Percentiles rank a stretch among this genome's conserved stretches.
These are phyloP conservation scores for Zophobas atratus DNA, from an alignment of 1,140 invertebrate genomes.

Conservation along the genomic window DNA sequence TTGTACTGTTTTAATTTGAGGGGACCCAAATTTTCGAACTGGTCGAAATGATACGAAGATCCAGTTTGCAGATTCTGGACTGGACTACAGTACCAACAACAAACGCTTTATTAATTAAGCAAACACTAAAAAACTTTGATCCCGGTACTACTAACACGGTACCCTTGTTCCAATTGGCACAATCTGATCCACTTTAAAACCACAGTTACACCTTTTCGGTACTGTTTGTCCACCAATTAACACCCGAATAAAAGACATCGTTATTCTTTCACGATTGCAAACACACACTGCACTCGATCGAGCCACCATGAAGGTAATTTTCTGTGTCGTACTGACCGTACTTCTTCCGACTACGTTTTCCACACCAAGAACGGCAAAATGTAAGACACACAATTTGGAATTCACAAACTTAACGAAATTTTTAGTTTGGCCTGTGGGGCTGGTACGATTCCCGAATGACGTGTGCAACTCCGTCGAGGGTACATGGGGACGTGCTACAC, in stretches of 20 bases:
- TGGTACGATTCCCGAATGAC: constrained; percentile 80
- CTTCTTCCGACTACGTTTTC: not conserved
- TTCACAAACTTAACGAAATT: not conserved
- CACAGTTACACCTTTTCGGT: not conserved
- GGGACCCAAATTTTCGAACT: too few species aligned
- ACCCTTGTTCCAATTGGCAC: not conserved
- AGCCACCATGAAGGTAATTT: not conserved
- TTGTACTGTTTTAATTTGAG: not conserved
- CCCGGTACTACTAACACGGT: too few species aligned
- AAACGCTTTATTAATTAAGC: too few species aligned
- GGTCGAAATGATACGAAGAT: too few species aligned
- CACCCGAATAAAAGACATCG: not conserved
- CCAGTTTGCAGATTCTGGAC: too few species aligned
- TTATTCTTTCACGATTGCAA: not conserved
- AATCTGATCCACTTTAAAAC: not conserved
- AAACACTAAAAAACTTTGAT: too few species aligned
- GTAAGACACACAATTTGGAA: not conserved
- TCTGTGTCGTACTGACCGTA: too few species aligned
- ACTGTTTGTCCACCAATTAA: not conserved
- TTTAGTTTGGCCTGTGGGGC: constrained; percentile 67
- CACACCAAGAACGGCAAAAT: not conserved
- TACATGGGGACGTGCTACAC: constrained; percentile 84
- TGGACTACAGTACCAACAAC: too few species aligned
- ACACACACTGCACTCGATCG: not conserved
- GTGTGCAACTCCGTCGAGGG: constrained; percentile 75